Evolutionary conservation across 2,797 vertebrate species (phyloP).

Genomic region (Sebastes minor): DNA sequence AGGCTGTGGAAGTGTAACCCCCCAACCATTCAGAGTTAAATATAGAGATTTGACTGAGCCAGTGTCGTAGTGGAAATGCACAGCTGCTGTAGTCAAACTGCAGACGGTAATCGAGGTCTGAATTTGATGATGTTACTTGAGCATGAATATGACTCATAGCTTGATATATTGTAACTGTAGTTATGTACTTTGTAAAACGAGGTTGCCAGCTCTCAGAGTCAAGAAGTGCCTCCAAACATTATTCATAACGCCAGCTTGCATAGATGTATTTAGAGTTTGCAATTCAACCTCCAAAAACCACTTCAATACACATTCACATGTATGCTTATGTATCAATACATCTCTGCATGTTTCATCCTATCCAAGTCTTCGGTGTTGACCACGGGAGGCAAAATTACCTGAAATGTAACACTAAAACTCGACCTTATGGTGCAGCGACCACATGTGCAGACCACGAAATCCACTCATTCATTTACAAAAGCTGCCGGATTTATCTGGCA

Average conservation of each 20-base stretch:
- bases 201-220: constrained; percentile 1
- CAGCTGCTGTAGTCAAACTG: constrained; percentile 57
- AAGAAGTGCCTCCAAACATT: not conserved
- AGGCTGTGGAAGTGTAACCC: constrained; percentile 45
- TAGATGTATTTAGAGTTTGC: not conserved
- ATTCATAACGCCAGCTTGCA: not conserved
- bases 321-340: not conserved
- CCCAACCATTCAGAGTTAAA: constrained; percentile 60
- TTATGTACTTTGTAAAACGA: constrained; percentile 22
- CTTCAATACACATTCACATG: not conserved
- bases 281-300: not conserved
- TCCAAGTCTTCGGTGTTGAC: not conserved
- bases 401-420: not conserved
- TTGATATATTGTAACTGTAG: constrained; percentile 47
- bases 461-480: constrained; percentile 20
- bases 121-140: constrained; percentile 43
- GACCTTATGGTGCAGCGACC: not conserved
- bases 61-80: constrained; percentile 18
- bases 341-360: not conserved
- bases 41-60: constrained; percentile 57
- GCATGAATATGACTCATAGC: constrained; percentile 11
- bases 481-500: constrained; percentile 8
- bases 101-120: not conserved
- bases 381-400: not conserved
- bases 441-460: constrained; percentile 5